Percentiles rank a stretch among this genome's conserved stretches.
Conservation (phyloP, 37 sponge, comb jelly and placozoan genomes). For the Hexactinellida sp. region DNA sequence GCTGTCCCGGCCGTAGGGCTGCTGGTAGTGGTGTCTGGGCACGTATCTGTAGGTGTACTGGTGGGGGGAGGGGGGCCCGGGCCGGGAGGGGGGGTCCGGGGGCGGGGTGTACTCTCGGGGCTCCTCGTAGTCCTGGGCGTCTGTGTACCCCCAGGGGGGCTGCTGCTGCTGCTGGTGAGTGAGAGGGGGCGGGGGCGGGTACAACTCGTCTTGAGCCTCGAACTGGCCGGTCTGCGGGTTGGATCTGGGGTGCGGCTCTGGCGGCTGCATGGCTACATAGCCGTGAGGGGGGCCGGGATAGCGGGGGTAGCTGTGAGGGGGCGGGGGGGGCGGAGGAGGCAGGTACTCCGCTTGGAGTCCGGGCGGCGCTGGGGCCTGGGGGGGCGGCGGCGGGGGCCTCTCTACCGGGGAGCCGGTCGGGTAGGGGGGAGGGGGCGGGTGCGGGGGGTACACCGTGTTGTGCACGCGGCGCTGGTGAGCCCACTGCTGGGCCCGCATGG, state of each 20-base stretch:
- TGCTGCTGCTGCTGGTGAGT: not conserved
- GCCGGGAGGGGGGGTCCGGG: not conserved
- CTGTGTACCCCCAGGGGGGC: not conserved
- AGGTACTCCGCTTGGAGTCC: not conserved
- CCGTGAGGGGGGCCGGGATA: not conserved
- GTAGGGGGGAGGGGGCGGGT: not conserved
- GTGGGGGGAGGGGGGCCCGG: not conserved
- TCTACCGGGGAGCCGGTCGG: not conserved
- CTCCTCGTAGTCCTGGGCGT: not conserved
- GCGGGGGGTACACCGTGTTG: not conserved
- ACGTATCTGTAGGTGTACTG: not conserved
- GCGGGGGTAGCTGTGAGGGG: not conserved
- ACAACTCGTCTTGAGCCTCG: not conserved
- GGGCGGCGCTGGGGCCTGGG: not conserved
- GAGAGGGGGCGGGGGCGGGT: not conserved
- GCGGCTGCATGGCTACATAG: not conserved
- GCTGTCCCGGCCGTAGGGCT: not conserved
- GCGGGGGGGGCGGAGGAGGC: not conserved
- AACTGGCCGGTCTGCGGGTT: not conserved
- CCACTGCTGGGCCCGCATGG: not conserved
- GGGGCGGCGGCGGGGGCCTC: not conserved
- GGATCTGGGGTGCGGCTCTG: not conserved
- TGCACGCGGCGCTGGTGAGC: not conserved
- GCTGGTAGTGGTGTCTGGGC: constrained; percentile 14
- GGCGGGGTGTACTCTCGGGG: not conserved